Percentiles rank a stretch among this genome's conserved stretches.
Conservation (phyloP, 2,113 vertebrate genomes). For the Phodopus roborovskii region DNA sequence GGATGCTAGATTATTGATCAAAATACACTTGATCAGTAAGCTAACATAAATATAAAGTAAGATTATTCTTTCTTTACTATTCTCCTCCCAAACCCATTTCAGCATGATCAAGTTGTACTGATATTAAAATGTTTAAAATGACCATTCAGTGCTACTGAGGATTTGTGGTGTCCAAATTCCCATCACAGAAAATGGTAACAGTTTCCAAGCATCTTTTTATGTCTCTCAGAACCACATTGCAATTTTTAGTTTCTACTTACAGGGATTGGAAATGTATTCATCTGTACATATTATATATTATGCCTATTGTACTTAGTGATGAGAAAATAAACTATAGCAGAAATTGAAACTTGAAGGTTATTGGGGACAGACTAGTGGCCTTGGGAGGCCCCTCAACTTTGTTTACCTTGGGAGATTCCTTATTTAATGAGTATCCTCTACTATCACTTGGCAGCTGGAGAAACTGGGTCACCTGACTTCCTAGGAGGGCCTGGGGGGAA, state of each 20-base stretch:
- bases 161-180: not conserved
- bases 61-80: accelerated
- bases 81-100: not conserved
- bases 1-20: not conserved
- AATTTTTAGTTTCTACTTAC: not conserved
- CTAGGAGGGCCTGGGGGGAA: not conserved
- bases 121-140: not conserved
- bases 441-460: not conserved
- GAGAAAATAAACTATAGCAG: not conserved
- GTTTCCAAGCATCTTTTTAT: not conserved
- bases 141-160: not conserved
- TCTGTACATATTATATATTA: not conserved
- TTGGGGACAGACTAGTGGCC: not conserved
- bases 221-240: not conserved
- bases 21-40: not conserved
- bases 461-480: not conserved
- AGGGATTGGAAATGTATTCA: not conserved
- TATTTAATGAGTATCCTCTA: not conserved
- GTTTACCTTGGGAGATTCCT: too few relatives aligned
- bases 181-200: too few relatives aligned
- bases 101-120: not conserved
- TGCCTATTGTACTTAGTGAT: not conserved
- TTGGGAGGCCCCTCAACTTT: not conserved
- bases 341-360: not conserved
- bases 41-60: not conserved